Percentiles rank a stretch among this genome's conserved stretches.
phyloP scores from a whole-genome alignment of 2,113 vertebrate species.

The Hippocampus barbouri region DNA sequence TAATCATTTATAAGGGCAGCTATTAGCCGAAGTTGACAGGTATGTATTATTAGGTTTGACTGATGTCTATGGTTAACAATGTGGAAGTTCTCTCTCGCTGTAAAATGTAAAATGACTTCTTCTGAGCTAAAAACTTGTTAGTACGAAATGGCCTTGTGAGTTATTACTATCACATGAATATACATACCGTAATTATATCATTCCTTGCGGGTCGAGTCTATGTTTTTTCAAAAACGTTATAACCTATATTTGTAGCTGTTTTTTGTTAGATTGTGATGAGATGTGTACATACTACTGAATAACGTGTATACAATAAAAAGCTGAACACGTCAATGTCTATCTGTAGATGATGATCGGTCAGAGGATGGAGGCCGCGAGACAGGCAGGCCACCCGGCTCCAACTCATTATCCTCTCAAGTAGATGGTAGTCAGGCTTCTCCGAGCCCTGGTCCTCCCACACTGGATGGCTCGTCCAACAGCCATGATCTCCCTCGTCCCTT shows the following conservation, averaged over 20 bases:
- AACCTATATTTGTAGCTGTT: not conserved
- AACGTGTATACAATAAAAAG: not conserved
- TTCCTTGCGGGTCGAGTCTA: not conserved
- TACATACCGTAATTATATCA: not conserved
- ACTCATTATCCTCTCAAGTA: constrained; percentile 75
- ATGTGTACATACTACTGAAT: not conserved
- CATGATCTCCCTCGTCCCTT: constrained; percentile 77
- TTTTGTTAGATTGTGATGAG: not conserved
- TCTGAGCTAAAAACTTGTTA: not conserved
- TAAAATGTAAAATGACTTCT: not conserved
- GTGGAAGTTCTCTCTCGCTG: not conserved
- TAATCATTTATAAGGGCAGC: too few species aligned
- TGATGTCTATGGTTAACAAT: not conserved
- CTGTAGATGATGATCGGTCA: constrained; percentile 83
- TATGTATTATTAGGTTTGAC: too few species aligned
- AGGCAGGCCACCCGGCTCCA: constrained; percentile 72
- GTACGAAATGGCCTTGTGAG: too few species aligned
- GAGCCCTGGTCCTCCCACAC: constrained; percentile 71
- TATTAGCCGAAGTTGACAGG: too few species aligned
- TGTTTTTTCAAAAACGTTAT: not conserved
- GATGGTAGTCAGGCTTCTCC: constrained; percentile 70
- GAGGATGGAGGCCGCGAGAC: constrained; percentile 80
- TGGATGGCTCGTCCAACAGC: constrained; percentile 55
- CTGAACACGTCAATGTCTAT: constrained; percentile 14
- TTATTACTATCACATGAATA: too few species aligned